Percentiles rank a stretch among this genome's conserved stretches.
Evolutionary conservation across 1,140 invertebrate species (phyloP).

Genomic region (Heliconius himera): DNA sequence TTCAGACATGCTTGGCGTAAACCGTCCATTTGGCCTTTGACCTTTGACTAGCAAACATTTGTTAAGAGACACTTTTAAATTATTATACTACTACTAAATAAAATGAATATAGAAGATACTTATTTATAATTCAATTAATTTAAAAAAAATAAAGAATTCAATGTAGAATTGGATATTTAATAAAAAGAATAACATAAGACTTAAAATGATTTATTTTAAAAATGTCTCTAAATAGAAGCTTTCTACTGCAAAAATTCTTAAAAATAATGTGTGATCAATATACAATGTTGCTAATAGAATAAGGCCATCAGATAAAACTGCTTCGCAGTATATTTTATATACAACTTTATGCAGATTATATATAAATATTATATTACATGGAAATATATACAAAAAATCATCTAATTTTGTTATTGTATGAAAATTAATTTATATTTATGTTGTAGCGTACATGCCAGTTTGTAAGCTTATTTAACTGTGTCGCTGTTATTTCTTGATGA

Average conservation of each 20-base stretch:
- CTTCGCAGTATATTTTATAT: slow-evolving; percentile 37
- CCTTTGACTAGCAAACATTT: neutral
- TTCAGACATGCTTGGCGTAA: slow-evolving; percentile 53
- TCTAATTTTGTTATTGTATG: neutral
- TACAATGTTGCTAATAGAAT: slow-evolving; percentile 21
- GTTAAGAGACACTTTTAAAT: neutral
- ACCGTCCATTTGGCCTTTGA: slow-evolving; percentile 61
- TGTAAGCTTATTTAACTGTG: neutral
- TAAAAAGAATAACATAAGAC: neutral
- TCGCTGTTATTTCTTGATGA: neutral
- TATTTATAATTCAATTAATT: no score
- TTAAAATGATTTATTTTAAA: neutral
- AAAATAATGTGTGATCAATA: slow-evolving; percentile 21
- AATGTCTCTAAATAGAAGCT: neutral
- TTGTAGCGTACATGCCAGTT: slow-evolving; percentile 8
- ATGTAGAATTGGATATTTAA: neutral
- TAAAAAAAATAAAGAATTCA: neutral
- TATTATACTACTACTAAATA: neutral
- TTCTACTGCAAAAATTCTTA: neutral
- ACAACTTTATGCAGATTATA: slow-evolving; percentile 9
- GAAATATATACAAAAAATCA: neutral
- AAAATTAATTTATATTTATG: neutral
- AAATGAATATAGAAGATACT: neutral
- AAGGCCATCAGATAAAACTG: slow-evolving; percentile 23
- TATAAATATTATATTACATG: slow-evolving; percentile 1